Conservation (phyloP, 2,113 vertebrate genomes). For the Muntiacus reevesi region DNA sequence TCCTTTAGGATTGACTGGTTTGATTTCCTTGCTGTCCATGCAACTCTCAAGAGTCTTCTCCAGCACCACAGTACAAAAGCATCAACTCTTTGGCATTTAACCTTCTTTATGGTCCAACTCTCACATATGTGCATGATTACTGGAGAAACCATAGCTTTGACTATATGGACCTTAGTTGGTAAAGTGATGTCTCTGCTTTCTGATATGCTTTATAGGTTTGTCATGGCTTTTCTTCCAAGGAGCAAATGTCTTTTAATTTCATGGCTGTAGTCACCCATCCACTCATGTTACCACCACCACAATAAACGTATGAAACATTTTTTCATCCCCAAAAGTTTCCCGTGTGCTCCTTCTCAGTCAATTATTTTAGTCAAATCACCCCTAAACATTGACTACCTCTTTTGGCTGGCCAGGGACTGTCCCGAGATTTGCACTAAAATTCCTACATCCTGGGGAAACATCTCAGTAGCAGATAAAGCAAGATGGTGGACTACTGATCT, state of each 20-base stretch:
- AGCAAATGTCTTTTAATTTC: not conserved
- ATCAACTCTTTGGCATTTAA: not conserved
- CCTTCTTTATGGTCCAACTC: not conserved
- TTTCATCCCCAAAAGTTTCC: not conserved
- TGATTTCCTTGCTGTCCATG: not conserved
- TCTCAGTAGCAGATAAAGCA: not conserved
- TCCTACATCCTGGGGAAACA: not conserved
- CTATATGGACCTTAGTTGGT: not conserved
- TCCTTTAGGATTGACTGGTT: not conserved
- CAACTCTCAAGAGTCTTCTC: fast-evolving
- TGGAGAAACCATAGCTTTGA: too few species aligned
- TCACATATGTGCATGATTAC: not conserved
- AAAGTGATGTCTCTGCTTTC: not conserved
- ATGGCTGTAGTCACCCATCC: not conserved
- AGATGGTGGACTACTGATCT: not conserved
- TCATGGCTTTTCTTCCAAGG: not conserved
- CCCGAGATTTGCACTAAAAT: not conserved
- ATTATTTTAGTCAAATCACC: not conserved
- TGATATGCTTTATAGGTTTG: not conserved
- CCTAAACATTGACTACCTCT: not conserved
- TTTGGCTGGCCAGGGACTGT: not conserved
- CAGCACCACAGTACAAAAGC: not conserved
- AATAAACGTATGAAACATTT: not conserved
- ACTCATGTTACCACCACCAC: not conserved
- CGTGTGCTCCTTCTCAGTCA: not conserved